Evolutionary conservation across 2,113 vertebrate genomes (phyloP), one percentile per base, ranked within the genome.

Genomic region (Elephantulus edwardii): DNA sequence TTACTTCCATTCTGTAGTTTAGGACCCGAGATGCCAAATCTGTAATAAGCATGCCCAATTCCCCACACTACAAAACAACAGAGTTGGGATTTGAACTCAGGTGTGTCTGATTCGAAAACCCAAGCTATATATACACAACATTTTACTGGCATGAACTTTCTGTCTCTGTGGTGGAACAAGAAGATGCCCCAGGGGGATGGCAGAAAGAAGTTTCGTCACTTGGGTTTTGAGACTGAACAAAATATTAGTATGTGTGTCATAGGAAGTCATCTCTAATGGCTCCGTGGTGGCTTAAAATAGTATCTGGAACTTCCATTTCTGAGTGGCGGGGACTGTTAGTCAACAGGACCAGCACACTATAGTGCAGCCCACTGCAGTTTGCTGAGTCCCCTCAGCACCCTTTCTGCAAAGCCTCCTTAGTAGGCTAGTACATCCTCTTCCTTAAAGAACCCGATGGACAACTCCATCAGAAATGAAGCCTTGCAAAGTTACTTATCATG

Each of bases 171-270:
- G 58, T 71, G 20, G 66, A 80, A 28, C 35, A 60, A 58, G 12
- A 56, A 68, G 35, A 38, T 68, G 71, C 8, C 88, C 70, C 20
- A 35, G 71, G 75, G 62, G 85, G 90, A 77, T 5, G 71, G 79
- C 5, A 6, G 52, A 86, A 77, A 6, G 52, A 86, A 77, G 62
- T 94, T 88, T 95, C 87, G 68, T 95, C 75, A 89, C 54, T 94
- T 68, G 78, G 48, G 74, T 44, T 88, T 94, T 89, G 62, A 87
- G 78, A 94, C 62, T 40, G 85, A 94, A 90, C 70, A 92, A 91
- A 93, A 91, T 93, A 93, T 93, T 79, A 88, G 58, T 77, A 78
- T 70, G 62, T 86, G 91, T 96, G 96, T 95, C 95, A 94, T 91
- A 85, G 87, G 52, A 94, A 95, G 91, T 88, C 52, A 75, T 92